Conservation (phyloP, 2,888 invertebrate species). For the Bellardia bayeri region DNA sequence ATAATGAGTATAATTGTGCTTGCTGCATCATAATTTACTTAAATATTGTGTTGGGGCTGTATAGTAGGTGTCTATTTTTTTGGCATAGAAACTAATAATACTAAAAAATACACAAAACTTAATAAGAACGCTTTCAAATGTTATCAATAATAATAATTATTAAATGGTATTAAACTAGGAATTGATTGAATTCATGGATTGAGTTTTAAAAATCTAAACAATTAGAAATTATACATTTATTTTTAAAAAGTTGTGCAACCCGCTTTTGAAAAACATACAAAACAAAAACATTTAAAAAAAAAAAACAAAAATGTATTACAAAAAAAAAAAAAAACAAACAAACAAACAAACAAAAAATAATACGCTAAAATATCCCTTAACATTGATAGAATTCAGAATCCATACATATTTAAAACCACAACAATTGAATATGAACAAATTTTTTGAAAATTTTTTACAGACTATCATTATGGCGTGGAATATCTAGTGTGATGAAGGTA, state of each 20-base stretch:
- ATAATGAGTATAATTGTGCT: slow-evolving; percentile 71
- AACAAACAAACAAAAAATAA: slow-evolving; percentile 18
- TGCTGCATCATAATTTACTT: slow-evolving; percentile 72
- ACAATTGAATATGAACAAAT: slow-evolving; percentile 71
- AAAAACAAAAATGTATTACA: slow-evolving; percentile 36
- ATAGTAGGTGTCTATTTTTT: slow-evolving; percentile 77
- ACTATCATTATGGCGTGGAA: slow-evolving; percentile 83
- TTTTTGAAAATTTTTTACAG: slow-evolving; percentile 79
- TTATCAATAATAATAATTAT: slow-evolving; percentile 65
- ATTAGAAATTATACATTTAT: slow-evolving; percentile 67
- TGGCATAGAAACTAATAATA: slow-evolving; percentile 71
- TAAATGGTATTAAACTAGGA: slow-evolving; percentile 71
- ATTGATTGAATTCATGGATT: slow-evolving; percentile 73
- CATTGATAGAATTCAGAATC: slow-evolving; percentile 72
- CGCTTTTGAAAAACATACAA: slow-evolving; percentile 63
- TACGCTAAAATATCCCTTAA: slow-evolving; percentile 72
- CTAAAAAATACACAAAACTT: slow-evolving; percentile 61
- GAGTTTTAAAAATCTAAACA: slow-evolving; percentile 68
- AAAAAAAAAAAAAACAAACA: too few species aligned
- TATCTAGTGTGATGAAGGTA: slow-evolving; percentile 83
- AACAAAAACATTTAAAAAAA: slow-evolving; percentile 30
- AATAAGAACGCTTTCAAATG: slow-evolving; percentile 71
- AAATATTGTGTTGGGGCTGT: slow-evolving; percentile 74
- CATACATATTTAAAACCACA: slow-evolving; percentile 66
- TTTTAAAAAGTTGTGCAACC: slow-evolving; percentile 72